Base-by-base conservation (phyloP, 2,888 invertebrate genomes). In the Pyrocoelia pectoralis region DNA sequence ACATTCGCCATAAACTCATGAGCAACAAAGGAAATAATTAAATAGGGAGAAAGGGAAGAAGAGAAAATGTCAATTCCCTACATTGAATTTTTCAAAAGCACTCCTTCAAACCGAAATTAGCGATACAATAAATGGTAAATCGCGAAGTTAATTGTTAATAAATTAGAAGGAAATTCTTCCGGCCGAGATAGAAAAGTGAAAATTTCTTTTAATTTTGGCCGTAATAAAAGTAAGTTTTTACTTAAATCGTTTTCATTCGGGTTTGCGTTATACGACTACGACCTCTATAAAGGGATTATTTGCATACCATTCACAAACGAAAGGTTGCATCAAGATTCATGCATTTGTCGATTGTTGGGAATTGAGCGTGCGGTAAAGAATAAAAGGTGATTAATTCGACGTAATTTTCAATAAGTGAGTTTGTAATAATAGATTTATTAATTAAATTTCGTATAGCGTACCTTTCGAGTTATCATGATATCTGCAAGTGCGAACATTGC, bases 401-500 rank as follows among this genome's bases (percentile, higher is more conserved):
- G n/a, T n/a, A 33, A 33, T 33, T 33, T 33, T 43, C 41, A 43
- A 43, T 43, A 43, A 43, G n/a, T 43, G 13, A 43, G 15, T 43
- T 43, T 43, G 13, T 8, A 15, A 15, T 43, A 41, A 53, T 18
- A 33, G 57, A 63, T 63, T 58, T 56, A 49, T 50, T 63, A 63
- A 63, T 63, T 58, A 64, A 59, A 59, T 55, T 58, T 58, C 51
- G 41, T 43, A 43, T 13, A 43, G 14, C 48, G 33, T 55, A 64
- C 63, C 63, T 64, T 58, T 49, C 49, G 50, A 53, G 54, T 64
- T 65, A 65, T 60, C 56, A 60, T 60, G 60, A 65, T 65, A 65
- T 75, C 69, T 68, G 73, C 74, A 75, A 75, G 76, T 76, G 75
- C 74, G 75, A 76, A 76, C 75, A 75, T 74, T 70, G 76, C 74